These are phyloP conservation scores for Pycnonotus jocosus DNA, from an alignment of 2,113 vertebrate genomes.

Conservation along the genomic window DNA sequence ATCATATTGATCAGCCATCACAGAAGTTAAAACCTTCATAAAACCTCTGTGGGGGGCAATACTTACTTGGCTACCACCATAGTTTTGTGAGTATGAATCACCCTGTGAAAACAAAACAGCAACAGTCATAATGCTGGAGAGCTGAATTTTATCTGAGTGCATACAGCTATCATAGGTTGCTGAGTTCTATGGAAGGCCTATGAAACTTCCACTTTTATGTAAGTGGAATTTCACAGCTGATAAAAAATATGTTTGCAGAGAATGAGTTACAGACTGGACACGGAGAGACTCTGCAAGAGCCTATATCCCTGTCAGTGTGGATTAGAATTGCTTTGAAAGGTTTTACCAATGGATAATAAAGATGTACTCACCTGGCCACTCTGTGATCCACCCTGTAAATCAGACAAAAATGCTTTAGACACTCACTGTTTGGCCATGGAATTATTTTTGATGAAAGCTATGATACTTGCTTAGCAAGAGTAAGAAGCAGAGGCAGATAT, in stretches of 20 bases:
- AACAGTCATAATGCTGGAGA: not conserved
- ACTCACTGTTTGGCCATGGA: not conserved
- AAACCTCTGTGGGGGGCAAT: not conserved
- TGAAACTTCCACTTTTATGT: not conserved
- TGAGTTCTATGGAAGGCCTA: not conserved
- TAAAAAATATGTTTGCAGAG: not conserved
- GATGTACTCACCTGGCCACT: not conserved
- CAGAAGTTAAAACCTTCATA: not conserved
- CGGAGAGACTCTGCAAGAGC: not conserved
- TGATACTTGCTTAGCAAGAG: not conserved
- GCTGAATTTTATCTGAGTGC: not conserved
- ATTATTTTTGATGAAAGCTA: not conserved
- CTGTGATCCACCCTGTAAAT: slow-evolving; percentile 14
- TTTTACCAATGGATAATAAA: not conserved
- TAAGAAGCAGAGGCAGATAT: not conserved
- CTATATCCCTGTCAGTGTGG: not conserved
- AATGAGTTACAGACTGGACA: not conserved
- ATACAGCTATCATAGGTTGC: not conserved
- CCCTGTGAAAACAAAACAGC: not conserved
- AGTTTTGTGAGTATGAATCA: slow-evolving; percentile 13
- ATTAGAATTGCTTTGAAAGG: not conserved
- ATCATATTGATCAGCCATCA: not conserved
- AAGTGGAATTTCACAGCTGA: not conserved
- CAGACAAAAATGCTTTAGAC: not conserved
- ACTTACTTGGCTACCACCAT: slow-evolving; percentile 11